These are phyloP conservation scores for Hydropotes inermis DNA, from an alignment of 2,113 vertebrate species.

Conservation along the genomic window DNA sequence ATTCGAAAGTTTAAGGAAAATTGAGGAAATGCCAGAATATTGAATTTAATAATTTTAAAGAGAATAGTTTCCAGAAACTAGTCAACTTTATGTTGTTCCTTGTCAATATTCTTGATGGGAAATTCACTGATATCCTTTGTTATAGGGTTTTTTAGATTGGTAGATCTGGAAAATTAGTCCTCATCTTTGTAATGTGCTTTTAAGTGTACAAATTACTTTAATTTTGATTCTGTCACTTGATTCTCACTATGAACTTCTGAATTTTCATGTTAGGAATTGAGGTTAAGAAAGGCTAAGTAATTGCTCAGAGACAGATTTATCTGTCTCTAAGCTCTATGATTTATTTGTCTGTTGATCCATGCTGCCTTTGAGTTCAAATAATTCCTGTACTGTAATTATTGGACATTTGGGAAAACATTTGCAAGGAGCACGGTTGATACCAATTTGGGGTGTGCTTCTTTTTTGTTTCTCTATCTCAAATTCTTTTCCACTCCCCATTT, in stretches of 20 bases:
- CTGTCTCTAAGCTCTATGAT: background rate
- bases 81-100: background rate
- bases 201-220: background rate
- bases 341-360: background rate
- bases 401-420: background rate
- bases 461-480: background rate
- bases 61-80: background rate
- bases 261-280: background rate
- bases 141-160: background rate
- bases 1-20: background rate
- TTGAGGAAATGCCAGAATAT: background rate
- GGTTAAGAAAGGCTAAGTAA: background rate
- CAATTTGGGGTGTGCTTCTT: background rate
- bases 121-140: constrained; percentile 3
- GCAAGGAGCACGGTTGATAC: background rate
- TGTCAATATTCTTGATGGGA: constrained; percentile 24
- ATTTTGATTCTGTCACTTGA: constrained; percentile 26
- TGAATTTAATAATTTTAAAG: constrained; percentile 5
- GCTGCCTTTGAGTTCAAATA: background rate
- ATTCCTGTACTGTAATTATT: background rate
- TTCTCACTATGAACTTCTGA: background rate
- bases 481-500: background rate
- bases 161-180: background rate
- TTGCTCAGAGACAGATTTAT: background rate
- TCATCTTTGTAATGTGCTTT: background rate